These are phyloP conservation scores for Menidia beryllina DNA, from an alignment of 2,113 vertebrate genomes.

Conservation along the genomic window DNA sequence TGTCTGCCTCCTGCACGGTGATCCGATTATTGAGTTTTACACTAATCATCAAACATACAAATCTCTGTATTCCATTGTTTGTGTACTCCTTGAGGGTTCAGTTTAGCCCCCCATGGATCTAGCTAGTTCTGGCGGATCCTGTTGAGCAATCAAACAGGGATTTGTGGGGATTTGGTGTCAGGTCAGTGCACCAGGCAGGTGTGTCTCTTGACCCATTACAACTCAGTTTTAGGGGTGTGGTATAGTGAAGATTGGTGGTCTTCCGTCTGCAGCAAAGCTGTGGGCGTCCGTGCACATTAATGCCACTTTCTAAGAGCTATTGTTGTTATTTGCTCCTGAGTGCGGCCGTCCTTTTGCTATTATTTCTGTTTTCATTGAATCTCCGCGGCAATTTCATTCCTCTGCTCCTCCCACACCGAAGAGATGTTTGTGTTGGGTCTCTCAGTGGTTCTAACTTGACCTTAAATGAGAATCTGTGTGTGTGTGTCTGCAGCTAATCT, in stretches of 20 bases:
- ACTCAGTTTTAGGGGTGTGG: neutral
- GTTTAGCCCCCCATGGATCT: neutral
- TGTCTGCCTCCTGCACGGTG: conserved; percentile 16
- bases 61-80: too few species aligned
- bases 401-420: neutral
- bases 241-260: neutral
- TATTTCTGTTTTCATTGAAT: neutral
- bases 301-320: neutral
- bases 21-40: conserved; percentile 27
- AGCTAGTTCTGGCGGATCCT: neutral
- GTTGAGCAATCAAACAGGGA: neutral
- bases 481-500: neutral
- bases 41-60: too few species aligned
- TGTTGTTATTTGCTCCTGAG: neutral
- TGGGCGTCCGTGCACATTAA: neutral
- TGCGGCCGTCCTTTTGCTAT: neutral
- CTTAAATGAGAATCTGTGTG: neutral
- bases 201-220: neutral
- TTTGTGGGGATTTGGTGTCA: neutral
- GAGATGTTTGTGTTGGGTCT: neutral
- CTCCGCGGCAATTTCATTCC: neutral
- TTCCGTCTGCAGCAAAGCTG: neutral
- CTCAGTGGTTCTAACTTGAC: too few species aligned
- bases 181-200: neutral
- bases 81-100: neutral